Evolutionary conservation across 2,113 vertebrate species (phyloP), one percentile per base, ranked within the genome.

Genomic region (Xiphophorus hellerii): DNA sequence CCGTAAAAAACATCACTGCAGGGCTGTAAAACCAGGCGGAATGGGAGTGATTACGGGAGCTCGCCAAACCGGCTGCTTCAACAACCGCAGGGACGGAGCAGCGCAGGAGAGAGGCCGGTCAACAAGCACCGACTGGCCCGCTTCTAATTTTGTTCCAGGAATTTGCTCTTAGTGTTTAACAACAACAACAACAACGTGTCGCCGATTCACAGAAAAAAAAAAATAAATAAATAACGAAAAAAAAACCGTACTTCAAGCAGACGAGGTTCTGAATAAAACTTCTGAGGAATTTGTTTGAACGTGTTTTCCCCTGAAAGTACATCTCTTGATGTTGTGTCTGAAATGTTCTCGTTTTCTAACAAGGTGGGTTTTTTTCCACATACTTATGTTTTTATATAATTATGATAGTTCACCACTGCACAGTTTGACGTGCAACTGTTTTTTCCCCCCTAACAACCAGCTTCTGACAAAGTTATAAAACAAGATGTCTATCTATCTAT

Each of bases 111-210:
- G 39, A 62, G 63, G 29, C 13, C 68, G 73, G 64, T n/a, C 9
- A 74, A 71, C 87, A 81, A 28, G 84, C 76, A 66, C 48, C 22
- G 3, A 63, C 87, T 37, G 13, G 87, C 35, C 63, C 35, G 1
- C 20, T 1, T 77, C 61, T 69, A 22, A 31, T 58, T 69, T 82
- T 42, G 39, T 61, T 85, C 68, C 68, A 80, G 17, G 62, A 67
- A 20, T 69, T 10, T 75, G 28, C 39, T 70, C 12, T 60, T 62
- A 29, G 64, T 13, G 11, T 68, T 82, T 78, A n/a, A 73, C 51
- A 80, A 42, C 29, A 82, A 62, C 28, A n/a, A 73, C 51, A 80
- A 42, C 37, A 35, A 58, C 37, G 29, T 0, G 29, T 48, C 39
- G 17, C 37, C 51, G 0, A 62, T 0, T 35, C 22, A 35, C 62